phyloP scores from a whole-genome alignment of 23 tunicate genomes.

The Trididemnum miniatum region DNA sequence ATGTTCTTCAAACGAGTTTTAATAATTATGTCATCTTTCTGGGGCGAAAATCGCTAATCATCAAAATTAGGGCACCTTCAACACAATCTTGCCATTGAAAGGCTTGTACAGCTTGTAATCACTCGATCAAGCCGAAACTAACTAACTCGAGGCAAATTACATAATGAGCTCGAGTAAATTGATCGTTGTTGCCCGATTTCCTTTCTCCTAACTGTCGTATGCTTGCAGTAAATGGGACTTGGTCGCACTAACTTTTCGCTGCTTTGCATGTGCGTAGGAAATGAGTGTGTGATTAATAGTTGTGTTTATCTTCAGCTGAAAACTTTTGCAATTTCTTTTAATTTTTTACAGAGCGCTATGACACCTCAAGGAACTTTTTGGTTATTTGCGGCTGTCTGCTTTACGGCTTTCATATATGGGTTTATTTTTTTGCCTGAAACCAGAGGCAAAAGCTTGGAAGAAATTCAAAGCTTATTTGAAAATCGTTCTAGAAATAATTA shows the following conservation, averaged over 20 bases:
- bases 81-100: too few species aligned
- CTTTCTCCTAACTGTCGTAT: background rate
- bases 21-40: too few species aligned
- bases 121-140: too few species aligned
- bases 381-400: conserved; percentile 67
- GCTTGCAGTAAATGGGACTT: background rate
- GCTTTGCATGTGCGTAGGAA: background rate
- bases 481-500: background rate
- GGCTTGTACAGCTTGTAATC: too few species aligned
- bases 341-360: conserved; percentile 32
- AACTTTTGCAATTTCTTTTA: background rate
- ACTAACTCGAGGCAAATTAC: too few species aligned
- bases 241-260: background rate
- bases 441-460: conserved; percentile 73
- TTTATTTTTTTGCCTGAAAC: conserved; percentile 74
- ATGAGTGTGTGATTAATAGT: background rate
- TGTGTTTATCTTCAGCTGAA: background rate
- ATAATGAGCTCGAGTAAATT: too few species aligned
- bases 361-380: conserved; percentile 78
- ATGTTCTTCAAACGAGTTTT: too few species aligned
- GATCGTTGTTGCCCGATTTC: background rate
- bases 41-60: too few species aligned
- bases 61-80: too few species aligned
- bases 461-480: conserved; percentile 49
- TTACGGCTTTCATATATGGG: conserved; percentile 33